Evolutionary conservation across 2,888 invertebrate genomes (phyloP).

Genomic region (Drosophila eohydei): DNA sequence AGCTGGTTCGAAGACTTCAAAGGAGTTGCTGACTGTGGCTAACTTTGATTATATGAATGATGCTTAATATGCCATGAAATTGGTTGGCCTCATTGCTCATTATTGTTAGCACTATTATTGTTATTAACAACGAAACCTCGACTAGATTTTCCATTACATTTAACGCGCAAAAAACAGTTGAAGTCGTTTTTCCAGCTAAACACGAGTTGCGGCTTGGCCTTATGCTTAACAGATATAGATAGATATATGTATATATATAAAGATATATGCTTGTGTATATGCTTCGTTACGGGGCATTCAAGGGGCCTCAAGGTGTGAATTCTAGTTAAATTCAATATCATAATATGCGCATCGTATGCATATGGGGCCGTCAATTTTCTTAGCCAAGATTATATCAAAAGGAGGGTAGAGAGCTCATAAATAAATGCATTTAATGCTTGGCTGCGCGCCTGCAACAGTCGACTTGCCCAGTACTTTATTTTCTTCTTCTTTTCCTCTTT

Average conservation of each 20-base stretch:
- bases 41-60: constrained; percentile 5
- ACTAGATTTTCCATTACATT: constrained; percentile 29
- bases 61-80: constrained; percentile 17
- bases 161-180: constrained; percentile 13
- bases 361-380: constrained; percentile 70
- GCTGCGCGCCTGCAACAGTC: constrained; percentile 25
- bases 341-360: constrained; percentile 73
- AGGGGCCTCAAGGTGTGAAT: constrained; percentile 73
- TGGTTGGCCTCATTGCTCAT: constrained; percentile 9
- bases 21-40: not conserved
- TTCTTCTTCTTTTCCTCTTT: not conserved
- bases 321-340: constrained; percentile 78
- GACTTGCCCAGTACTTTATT: constrained; percentile 25
- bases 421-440: constrained; percentile 80
- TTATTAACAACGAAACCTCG: constrained; percentile 6
- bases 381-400: constrained; percentile 68
- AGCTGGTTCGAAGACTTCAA: constrained; percentile 1
- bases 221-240: constrained; percentile 1
- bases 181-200: constrained; percentile 20
- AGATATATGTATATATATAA: not conserved
- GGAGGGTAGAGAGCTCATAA: constrained; percentile 63
- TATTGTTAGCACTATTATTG: constrained; percentile 14
- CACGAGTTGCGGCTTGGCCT: constrained; percentile 26
- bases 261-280: not conserved
- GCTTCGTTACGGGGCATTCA: not conserved